Conservation (phyloP, 1,140 invertebrate genomes). For the Diachasmimorpha longicaudata region DNA sequence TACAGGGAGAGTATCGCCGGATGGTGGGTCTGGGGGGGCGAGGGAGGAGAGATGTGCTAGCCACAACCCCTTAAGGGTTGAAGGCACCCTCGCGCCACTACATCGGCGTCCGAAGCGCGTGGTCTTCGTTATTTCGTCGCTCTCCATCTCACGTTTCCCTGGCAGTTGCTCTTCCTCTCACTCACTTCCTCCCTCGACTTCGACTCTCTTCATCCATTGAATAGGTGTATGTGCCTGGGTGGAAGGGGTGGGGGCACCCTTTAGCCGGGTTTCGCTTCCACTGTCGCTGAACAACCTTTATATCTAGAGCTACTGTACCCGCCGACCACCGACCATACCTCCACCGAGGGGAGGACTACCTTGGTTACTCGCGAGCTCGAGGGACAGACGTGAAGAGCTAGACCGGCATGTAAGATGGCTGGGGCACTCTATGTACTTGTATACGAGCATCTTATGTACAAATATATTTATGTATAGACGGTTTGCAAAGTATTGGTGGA, state of each 20-base stretch:
- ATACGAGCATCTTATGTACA: slow-evolving; percentile 6
- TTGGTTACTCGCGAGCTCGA: slow-evolving; percentile 41
- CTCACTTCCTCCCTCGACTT: slow-evolving; percentile 33
- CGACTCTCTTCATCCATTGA: slow-evolving; percentile 3
- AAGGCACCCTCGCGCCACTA: slow-evolving; percentile 57
- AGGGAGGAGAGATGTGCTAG: slow-evolving; percentile 50
- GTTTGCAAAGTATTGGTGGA: not conserved
- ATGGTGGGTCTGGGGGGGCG: slow-evolving; percentile 36
- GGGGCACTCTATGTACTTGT: not conserved
- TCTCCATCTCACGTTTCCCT: slow-evolving; percentile 23
- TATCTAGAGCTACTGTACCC: slow-evolving; percentile 54
- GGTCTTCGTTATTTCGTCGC: slow-evolving; percentile 5
- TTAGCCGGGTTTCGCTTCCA: slow-evolving; percentile 8
- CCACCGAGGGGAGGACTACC: slow-evolving; percentile 36
- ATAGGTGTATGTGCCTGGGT: not conserved
- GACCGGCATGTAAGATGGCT: slow-evolving; percentile 29
- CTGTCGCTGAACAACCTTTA: slow-evolving; percentile 53
- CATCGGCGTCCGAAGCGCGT: slow-evolving; percentile 28
- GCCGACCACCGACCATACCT: slow-evolving; percentile 45
- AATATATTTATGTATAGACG: slow-evolving; percentile 7
- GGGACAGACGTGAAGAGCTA: slow-evolving; percentile 30
- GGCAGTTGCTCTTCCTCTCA: slow-evolving; percentile 35
- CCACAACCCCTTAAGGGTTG: slow-evolving; percentile 65
- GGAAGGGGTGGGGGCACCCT: not conserved
- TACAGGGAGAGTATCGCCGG: slow-evolving; percentile 34